Evolutionary conservation across 1,140 invertebrate genomes (phyloP).

Genomic region (Mactra quadrangularis): DNA sequence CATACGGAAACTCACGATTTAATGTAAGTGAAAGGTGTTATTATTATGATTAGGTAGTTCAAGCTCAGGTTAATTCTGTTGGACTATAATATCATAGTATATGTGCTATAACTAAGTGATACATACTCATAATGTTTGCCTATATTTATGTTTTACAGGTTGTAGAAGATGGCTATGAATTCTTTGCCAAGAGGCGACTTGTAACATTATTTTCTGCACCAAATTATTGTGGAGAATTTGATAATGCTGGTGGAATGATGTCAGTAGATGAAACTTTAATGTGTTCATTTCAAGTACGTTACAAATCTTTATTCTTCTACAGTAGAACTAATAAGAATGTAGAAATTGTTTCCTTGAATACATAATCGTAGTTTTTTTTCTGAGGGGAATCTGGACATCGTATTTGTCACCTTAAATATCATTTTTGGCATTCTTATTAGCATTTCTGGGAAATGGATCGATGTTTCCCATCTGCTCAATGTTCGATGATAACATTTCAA

Average conservation of each 20-base stretch:
- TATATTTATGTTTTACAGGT: conserved; percentile 81
- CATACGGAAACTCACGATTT: too few relatives aligned
- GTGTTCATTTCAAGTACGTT: conserved; percentile 83
- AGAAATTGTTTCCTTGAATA: neutral
- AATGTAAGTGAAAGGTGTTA: too few relatives aligned
- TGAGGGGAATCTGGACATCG: too few relatives aligned
- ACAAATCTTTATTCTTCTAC: neutral
- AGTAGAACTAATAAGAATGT: neutral
- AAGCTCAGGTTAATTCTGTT: too few relatives aligned
- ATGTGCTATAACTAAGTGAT: too few relatives aligned
- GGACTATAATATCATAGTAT: too few relatives aligned
- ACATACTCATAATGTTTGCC: too few relatives aligned
- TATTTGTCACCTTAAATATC: neutral
- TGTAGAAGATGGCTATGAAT: conserved; percentile 87
- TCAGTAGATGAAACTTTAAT: conserved; percentile 83
- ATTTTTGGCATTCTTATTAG: neutral
- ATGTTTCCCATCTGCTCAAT: neutral
- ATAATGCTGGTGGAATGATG: conserved; percentile 84
- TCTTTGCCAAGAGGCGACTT: conserved; percentile 86
- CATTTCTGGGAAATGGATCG: neutral
- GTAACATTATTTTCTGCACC: conserved; percentile 83
- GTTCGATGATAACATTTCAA: too few relatives aligned
- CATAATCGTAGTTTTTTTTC: too few relatives aligned
- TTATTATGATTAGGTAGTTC: too few relatives aligned
- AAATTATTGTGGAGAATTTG: conserved; percentile 84